phyloP scores from a whole-genome alignment of 53 echinoderm and acorn worm genomes.

The Pentamera pediparva region DNA sequence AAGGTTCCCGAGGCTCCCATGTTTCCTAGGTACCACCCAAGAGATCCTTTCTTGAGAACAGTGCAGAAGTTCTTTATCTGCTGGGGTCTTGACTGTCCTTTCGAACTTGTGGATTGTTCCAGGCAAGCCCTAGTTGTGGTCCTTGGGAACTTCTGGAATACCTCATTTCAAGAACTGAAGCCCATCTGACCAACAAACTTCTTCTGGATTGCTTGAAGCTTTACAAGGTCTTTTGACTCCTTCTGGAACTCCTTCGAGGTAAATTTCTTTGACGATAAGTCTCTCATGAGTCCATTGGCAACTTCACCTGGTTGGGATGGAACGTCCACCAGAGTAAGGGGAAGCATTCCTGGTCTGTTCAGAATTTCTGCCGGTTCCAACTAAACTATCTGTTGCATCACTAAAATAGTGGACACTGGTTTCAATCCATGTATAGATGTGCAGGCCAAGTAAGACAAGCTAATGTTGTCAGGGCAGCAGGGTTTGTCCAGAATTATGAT shows the following conservation, averaged over 20 bases:
- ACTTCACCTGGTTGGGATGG: neutral
- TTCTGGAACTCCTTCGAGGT: neutral
- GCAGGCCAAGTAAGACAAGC: no score
- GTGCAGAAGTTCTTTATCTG: neutral
- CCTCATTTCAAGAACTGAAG: neutral
- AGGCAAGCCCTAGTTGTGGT: no score
- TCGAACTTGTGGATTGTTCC: no score
- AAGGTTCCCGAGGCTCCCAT: neutral
- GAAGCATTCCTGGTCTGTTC: neutral
- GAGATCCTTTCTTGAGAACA: neutral
- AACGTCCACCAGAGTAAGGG: neutral
- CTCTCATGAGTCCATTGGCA: neutral
- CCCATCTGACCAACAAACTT: neutral
- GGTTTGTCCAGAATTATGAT: no score
- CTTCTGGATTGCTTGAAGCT: neutral
- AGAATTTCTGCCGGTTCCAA: neutral
- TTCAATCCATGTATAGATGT: no score
- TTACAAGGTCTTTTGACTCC: neutral
- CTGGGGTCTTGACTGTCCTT: neutral
- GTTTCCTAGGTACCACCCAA: neutral
- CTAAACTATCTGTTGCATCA: no score
- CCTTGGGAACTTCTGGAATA: neutral
- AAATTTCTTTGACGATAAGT: neutral
- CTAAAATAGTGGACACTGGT: no score
- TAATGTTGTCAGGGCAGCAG: no score